Conservation (phyloP, 37 sponge, comb jelly and placozoan species). For the Tethya wilhelma region DNA sequence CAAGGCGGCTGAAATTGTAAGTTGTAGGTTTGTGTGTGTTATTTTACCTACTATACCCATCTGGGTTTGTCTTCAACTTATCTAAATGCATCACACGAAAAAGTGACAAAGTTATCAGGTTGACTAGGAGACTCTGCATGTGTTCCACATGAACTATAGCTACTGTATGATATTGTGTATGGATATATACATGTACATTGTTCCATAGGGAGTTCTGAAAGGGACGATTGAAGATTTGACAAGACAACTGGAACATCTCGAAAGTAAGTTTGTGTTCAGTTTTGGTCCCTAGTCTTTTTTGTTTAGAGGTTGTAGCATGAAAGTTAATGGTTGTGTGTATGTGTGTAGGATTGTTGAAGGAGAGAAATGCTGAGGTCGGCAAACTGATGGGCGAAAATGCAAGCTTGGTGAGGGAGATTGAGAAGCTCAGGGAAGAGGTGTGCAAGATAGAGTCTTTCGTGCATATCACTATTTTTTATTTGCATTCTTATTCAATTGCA, state of each 20-base stretch:
- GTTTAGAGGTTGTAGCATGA: neutral
- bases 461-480: neutral
- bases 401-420: conserved; percentile 50
- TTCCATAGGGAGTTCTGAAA: conserved; percentile 39
- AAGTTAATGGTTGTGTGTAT: neutral
- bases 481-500: neutral
- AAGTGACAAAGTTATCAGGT: too few species aligned
- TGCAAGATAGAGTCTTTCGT: neutral
- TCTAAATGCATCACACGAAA: neutral
- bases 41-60: neutral
- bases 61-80: neutral
- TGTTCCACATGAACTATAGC: too few species aligned
- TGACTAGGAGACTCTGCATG: too few species aligned
- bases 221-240: conserved; percentile 56
- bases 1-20: conserved; percentile 65
- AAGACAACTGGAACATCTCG: conserved; percentile 44
- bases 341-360: conserved; percentile 16
- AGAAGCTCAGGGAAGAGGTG: conserved; percentile 46
- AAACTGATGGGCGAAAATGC: conserved; percentile 53
- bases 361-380: conserved; percentile 36
- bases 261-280: conserved; percentile 25
- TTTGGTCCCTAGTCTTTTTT: neutral
- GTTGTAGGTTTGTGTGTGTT: neutral
- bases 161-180: too few species aligned
- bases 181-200: too few species aligned